phyloP scores from a whole-genome alignment of 2,797 vertebrate species.

The Pseudocheirus occidentalis region DNA sequence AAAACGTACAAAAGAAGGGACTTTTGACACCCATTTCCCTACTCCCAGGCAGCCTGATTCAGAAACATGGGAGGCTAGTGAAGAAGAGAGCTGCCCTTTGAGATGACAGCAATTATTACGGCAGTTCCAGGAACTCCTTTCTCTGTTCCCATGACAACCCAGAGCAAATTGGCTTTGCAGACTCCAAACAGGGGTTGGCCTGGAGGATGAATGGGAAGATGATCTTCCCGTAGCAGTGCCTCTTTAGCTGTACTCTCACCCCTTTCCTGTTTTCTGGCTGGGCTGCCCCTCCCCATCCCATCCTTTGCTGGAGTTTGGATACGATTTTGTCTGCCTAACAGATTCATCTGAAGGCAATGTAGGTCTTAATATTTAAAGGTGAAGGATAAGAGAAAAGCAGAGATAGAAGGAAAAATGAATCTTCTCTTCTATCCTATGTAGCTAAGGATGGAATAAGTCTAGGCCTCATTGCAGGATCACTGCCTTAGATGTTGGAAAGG shows the following conservation, averaged over 20 bases:
- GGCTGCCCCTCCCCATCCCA: neutral
- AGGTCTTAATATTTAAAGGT: neutral
- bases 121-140: slow-evolving; percentile 66
- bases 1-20: slow-evolving; percentile 19
- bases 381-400: neutral
- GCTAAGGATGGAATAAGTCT: neutral
- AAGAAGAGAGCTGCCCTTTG: slow-evolving; percentile 61
- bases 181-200: slow-evolving; percentile 40
- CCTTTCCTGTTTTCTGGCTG: neutral
- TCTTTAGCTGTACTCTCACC: neutral
- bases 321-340: neutral
- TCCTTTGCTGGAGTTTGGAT: neutral
- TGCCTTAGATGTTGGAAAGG: neutral
- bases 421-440: neutral
- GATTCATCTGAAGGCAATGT: neutral
- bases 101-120: slow-evolving; percentile 62
- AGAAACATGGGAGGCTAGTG: slow-evolving; percentile 51
- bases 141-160: slow-evolving; percentile 74
- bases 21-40: slow-evolving; percentile 60
- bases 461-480: neutral
- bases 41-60: slow-evolving; percentile 2
- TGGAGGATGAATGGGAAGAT: slow-evolving; percentile 18
- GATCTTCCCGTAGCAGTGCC: slow-evolving; percentile 15
- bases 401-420: neutral
- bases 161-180: slow-evolving; percentile 64